Evolutionary conservation across 2,888 invertebrate species (phyloP).

Genomic region (Yponomeuta evonymella): DNA sequence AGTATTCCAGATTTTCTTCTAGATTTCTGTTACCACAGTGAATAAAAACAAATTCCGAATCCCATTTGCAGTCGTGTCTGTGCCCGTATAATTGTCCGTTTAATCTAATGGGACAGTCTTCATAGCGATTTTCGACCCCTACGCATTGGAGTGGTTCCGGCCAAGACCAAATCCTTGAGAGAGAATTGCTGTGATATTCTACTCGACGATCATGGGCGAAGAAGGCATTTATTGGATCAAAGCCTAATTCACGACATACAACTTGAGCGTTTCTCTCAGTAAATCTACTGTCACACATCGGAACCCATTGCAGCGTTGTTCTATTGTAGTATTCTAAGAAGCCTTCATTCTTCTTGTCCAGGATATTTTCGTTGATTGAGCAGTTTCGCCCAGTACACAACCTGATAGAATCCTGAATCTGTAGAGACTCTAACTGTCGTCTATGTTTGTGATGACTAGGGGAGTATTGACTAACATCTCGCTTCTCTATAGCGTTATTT

Average conservation of each 20-base stretch:
- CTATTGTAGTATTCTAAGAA: constrained; percentile 96
- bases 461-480: constrained; percentile 54
- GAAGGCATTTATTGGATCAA: constrained; percentile 91
- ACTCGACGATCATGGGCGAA: constrained; percentile 90
- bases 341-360: constrained; percentile 81
- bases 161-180: constrained; percentile 94
- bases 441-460: constrained; percentile 52
- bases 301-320: constrained; percentile 97
- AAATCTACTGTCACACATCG: constrained; percentile 96
- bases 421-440: constrained; percentile 75
- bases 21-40: constrained; percentile 88
- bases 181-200: constrained; percentile 91
- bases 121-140: constrained; percentile 84
- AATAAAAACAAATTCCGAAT: constrained; percentile 94
- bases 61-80: constrained; percentile 90
- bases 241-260: constrained; percentile 94
- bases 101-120: constrained; percentile 90
- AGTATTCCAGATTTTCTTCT: constrained; percentile 82
- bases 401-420: constrained; percentile 79
- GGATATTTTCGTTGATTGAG: constrained; percentile 70
- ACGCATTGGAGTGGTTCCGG: constrained; percentile 93
- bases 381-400: constrained; percentile 87
- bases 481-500: constrained; percentile 52
- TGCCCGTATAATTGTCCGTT: constrained; percentile 94
- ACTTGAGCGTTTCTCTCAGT: constrained; percentile 98